Conservation (phyloP, 1,140 invertebrate species). For the Antheraea pernyi region DNA sequence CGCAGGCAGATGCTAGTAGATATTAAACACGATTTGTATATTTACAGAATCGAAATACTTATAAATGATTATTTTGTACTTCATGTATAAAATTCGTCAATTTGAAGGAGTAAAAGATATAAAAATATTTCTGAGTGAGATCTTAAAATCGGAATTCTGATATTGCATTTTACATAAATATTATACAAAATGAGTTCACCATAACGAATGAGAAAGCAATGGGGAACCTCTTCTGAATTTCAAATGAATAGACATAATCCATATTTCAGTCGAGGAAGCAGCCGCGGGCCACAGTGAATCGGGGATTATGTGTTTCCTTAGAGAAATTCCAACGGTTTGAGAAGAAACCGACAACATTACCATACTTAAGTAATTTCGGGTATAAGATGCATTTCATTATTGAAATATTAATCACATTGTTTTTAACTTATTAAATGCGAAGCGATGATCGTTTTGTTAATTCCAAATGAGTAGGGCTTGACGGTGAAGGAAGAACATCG, state of each 20-base stretch:
- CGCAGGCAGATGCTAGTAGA: too few relatives aligned
- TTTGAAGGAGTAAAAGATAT: not conserved
- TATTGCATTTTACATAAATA: constrained; percentile 3
- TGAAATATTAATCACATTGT: too few relatives aligned
- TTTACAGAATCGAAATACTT: too few relatives aligned
- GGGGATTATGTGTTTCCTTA: constrained; percentile 25
- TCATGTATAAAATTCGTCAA: not conserved
- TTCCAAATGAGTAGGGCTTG: too few relatives aligned
- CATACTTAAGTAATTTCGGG: constrained; percentile 13
- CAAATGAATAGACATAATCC: constrained; percentile 46
- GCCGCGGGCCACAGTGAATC: constrained; percentile 23
- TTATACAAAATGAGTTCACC: constrained; percentile 30
- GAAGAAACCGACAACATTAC: constrained; percentile 18
- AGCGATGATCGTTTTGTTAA: too few relatives aligned
- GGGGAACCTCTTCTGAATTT: constrained; percentile 39
- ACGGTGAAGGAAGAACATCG: too few relatives aligned
- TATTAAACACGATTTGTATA: too few relatives aligned
- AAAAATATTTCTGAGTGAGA: constrained; percentile 1
- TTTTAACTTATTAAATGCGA: too few relatives aligned
- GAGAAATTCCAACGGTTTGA: constrained; percentile 23
- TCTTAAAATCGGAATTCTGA: constrained; percentile 1
- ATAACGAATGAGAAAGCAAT: constrained; percentile 39
- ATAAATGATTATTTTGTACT: too few relatives aligned
- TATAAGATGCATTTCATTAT: constrained; percentile 27
- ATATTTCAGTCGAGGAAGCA: constrained; percentile 37